phyloP scores from a whole-genome alignment of 2,797 vertebrate species.

The Cyclopterus lumpus region DNA sequence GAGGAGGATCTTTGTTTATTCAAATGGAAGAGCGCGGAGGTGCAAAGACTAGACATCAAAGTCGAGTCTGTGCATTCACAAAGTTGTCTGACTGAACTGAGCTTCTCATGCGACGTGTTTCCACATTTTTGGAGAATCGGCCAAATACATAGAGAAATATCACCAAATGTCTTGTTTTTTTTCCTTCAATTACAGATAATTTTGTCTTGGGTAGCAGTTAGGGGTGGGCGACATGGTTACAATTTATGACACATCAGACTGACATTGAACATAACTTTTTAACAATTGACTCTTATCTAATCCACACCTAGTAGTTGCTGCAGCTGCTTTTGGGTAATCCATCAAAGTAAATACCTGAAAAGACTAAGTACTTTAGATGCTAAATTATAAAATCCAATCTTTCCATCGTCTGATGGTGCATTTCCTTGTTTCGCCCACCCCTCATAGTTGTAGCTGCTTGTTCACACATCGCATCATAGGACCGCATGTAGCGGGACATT shows the following conservation, averaged over 20 bases:
- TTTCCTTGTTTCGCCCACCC: slow-evolving; percentile 17
- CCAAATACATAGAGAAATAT: slow-evolving; percentile 31
- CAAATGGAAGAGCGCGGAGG: not conserved
- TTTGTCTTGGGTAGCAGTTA: not conserved
- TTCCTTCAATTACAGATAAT: not conserved
- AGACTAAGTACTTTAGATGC: slow-evolving; percentile 1
- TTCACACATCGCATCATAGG: slow-evolving; percentile 21
- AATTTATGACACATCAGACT: not conserved
- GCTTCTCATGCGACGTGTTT: slow-evolving; percentile 10
- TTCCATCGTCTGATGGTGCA: not conserved
- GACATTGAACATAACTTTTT: not conserved
- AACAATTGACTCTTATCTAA: not conserved
- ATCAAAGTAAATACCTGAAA: slow-evolving; percentile 5
- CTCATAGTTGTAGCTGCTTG: not conserved
- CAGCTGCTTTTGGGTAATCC: slow-evolving; percentile 7
- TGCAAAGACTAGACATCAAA: not conserved
- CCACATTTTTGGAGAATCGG: slow-evolving; percentile 14
- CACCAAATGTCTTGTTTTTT: not conserved
- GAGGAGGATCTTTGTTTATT: not conserved
- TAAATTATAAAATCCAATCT: slow-evolving; percentile 13
- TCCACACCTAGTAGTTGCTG: slow-evolving; percentile 1
- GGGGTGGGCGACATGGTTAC: slow-evolving; percentile 5
- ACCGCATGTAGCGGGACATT: slow-evolving; percentile 19
- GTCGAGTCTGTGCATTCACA: not conserved
- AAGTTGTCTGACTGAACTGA: slow-evolving; percentile 36